Evolutionary conservation across 2,113 vertebrate genomes (phyloP).

Genomic region (Gasterosteus aculeatus): DNA sequence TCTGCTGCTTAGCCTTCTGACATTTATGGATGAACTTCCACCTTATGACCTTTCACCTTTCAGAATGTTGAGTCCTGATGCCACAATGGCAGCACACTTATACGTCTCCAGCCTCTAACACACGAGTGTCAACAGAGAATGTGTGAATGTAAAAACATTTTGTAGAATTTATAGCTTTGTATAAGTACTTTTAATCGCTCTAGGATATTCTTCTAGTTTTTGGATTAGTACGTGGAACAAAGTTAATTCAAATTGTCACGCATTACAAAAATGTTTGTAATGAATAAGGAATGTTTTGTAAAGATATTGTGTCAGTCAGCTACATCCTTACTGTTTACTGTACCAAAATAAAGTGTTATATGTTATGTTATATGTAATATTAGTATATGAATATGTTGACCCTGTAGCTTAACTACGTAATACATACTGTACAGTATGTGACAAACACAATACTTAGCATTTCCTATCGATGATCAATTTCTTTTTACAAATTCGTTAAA

Average conservation of each 20-base stretch:
- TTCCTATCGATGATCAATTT: neutral
- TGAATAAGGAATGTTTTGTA: no score
- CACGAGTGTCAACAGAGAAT: conserved; percentile 36
- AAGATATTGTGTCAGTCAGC: neutral
- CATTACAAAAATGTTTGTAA: neutral
- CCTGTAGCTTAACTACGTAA: neutral
- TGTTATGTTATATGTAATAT: no score
- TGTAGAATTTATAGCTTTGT: conserved; percentile 11
- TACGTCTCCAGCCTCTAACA: conserved; percentile 23
- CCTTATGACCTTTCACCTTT: conserved; percentile 60
- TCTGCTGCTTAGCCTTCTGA: conserved; percentile 23
- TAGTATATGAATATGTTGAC: neutral
- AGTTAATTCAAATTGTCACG: neutral
- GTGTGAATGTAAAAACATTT: conserved; percentile 29
- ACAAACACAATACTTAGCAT: neutral
- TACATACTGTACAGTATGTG: neutral
- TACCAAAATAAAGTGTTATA: neutral
- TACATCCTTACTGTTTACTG: neutral
- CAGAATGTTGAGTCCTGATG: conserved; percentile 67
- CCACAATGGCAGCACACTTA: conserved; percentile 15
- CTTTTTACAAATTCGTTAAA: neutral
- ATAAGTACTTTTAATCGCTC: no score
- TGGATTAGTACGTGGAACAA: neutral
- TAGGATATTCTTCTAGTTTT: neutral
- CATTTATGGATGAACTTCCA: conserved; percentile 17